Percentiles rank a stretch among this genome's conserved stretches.
These are phyloP conservation scores for Mus pahari DNA, from an alignment of 2,113 vertebrate species.

Conservation along the genomic window DNA sequence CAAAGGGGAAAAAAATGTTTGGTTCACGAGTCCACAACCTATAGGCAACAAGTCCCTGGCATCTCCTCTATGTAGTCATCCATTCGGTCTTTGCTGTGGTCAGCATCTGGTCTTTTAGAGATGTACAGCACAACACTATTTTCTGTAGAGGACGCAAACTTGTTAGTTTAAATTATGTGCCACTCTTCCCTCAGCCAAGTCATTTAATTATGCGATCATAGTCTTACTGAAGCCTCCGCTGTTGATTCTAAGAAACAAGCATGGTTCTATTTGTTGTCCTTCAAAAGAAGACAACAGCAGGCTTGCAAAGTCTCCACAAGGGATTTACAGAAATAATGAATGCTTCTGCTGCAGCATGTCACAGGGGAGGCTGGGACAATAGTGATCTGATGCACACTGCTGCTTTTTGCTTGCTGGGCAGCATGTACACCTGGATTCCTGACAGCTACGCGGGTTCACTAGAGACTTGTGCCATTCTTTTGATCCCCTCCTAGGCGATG, in stretches of 20 bases:
- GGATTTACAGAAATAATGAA: conserved; percentile 59
- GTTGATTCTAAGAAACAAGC: conserved; percentile 59
- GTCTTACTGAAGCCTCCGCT: conserved; percentile 50
- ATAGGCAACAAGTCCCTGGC: background rate
- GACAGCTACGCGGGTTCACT: conserved; percentile 25
- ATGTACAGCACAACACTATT: background rate
- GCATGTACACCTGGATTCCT: conserved; percentile 69
- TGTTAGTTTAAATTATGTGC: conserved; percentile 29
- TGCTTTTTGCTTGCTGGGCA: conserved; percentile 60
- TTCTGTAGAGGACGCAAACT: background rate
- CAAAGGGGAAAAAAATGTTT: background rate
- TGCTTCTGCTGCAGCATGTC: conserved; percentile 61
- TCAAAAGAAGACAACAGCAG: background rate
- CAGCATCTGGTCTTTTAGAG: conserved; percentile 11
- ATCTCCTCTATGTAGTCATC: background rate
- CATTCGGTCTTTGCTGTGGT: conserved; percentile 15
- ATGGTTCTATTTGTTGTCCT: background rate
- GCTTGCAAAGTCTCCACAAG: conserved; percentile 56
- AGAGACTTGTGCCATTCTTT: conserved; percentile 70
- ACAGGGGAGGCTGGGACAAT: conserved; percentile 68
- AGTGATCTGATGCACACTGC: background rate
- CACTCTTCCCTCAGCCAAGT: conserved; percentile 25
- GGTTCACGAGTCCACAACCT: background rate
- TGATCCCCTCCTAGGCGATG: conserved; percentile 92
- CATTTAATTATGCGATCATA: conserved; percentile 59